A percentile compares a stretch with the other conserved stretches of the same genome.
Conservation (phyloP, 2,797 vertebrate species). For the Simalia tracyae region DNA sequence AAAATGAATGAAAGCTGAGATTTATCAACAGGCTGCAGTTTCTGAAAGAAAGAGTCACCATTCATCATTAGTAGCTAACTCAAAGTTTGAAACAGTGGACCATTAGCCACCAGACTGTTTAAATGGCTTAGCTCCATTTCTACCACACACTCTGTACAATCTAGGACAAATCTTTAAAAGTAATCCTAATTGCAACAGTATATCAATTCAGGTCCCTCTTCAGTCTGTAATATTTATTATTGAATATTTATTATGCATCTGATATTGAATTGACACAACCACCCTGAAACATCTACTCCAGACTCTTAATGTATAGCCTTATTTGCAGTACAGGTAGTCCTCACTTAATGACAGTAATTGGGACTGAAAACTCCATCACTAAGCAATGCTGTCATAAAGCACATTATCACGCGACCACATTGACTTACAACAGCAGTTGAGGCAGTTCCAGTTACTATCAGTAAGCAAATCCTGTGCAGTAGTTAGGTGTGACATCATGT, state of each 20-base stretch:
- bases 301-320: not conserved
- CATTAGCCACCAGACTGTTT: not conserved
- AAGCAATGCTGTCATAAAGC: not conserved
- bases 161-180: not conserved
- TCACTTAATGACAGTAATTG: not conserved
- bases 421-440: not conserved
- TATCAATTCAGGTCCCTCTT: not conserved
- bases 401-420: not conserved
- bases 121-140: not conserved
- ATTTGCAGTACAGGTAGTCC: not conserved
- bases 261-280: not conserved
- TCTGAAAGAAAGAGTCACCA: not conserved
- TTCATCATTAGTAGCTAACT: not conserved
- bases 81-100: not conserved
- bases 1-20: constrained; percentile 9
- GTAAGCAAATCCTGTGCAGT: not conserved
- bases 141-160: not conserved
- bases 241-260: not conserved
- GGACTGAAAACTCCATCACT: not conserved
- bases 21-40: constrained; percentile 18
- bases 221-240: not conserved
- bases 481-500: not conserved
- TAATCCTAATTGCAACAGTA: not conserved
- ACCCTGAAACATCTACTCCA: not conserved
- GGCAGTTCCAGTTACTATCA: not conserved